Base-by-base conservation (phyloP, 2,113 vertebrate genomes). In the Salvator merianae region DNA sequence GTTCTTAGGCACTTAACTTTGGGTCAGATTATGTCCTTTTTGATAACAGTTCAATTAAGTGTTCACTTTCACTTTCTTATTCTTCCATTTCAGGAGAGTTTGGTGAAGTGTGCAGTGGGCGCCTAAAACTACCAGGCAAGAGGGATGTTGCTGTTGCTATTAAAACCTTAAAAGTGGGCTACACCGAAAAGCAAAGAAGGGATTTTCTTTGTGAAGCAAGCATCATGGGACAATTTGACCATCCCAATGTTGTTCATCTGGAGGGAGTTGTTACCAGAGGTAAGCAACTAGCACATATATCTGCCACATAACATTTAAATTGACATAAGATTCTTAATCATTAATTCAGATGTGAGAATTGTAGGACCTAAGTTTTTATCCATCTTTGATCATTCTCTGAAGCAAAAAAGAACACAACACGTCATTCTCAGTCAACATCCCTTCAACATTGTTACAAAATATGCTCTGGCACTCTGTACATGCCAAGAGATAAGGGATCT, bases 161-260 rank as follows among this genome's bases (percentile, higher is more conserved):
- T 91, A 99, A 99, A 95, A 99, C 98, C 1, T 91, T 99, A 69
- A 99, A 99, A 93, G 98, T 99, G 91, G 98, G 98, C 91, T 98
- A 98, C 92, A 99, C 99, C 0, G 98, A 99, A 89, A 99, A 99
- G 91, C 99, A 99, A 84, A 97, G 98, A 87, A 95, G 98, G 91
- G 99, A 99, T 93, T 99, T 99, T 92, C 94, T 99, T 38, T 99
- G 98, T 79, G 99, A 99, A 95, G 98, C 99, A 69, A 99, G 98
- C 96, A 99, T 99, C 88, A 99, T 99, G 98, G 99, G 98, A 1
- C 99, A 99, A 90, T 99, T 99, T 83, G 98, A 99, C 93, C 98
- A 99, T 87, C 99, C 99, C 40, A 99, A 99, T 0, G 98, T 99
- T 40, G 98, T 99, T 86, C 99, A 99, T 85, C 96, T 99, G 87